Base-by-base conservation (phyloP, 2,113 vertebrate genomes). In the Dolichotis patagonum region DNA sequence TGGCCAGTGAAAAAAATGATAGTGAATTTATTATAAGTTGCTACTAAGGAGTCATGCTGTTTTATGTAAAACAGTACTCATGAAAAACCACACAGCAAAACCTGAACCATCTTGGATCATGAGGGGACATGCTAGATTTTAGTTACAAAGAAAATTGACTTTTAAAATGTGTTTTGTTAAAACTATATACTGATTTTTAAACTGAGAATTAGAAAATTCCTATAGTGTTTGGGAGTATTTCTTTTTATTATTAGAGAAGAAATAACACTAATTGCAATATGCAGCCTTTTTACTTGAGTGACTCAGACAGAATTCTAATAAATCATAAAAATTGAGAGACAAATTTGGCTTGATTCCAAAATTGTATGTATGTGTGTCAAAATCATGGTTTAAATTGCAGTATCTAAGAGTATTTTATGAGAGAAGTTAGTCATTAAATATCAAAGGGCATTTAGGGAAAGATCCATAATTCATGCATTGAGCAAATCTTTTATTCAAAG, bases 51-150 rank as follows among this genome's bases (percentile, higher is more conserved):
- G 95, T 97, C 85, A 58, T 41, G 52, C 56, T 96, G 93, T 98
- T 97, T 89, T 84, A 26, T 81, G 26, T 93, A 60, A 96, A 97
- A 96, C 85, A 96, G 35, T 80, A 28, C 49, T 96, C 96, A 97
- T 96, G 96, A 97, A 97, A 97, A 97, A 85, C 58, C 58, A 62
- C 94, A 62, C 58, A 96, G 90, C 60, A 94, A 87, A 96, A 96
- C 82, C 93, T 43, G 56, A 96, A 63, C 60, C 58, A 49, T 91
- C 86, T 94, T 82, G 49, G 81, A 96, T n/a, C 85, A 91, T 90
- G 54, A 90, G 88, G 78, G 81, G 97, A 90, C 62, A 75, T 87
- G 94, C 81, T 94, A 91, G 88, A 93, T 96, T 90, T 83, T 83
- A 38, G 84, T 86, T 92, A 85, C 46, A 60, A 80, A 95, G 26